A percentile compares a stretch with the other conserved stretches of the same genome.
Evolutionary conservation across 2,888 invertebrate species (phyloP).

Genomic region (Lysandra coridon): DNA sequence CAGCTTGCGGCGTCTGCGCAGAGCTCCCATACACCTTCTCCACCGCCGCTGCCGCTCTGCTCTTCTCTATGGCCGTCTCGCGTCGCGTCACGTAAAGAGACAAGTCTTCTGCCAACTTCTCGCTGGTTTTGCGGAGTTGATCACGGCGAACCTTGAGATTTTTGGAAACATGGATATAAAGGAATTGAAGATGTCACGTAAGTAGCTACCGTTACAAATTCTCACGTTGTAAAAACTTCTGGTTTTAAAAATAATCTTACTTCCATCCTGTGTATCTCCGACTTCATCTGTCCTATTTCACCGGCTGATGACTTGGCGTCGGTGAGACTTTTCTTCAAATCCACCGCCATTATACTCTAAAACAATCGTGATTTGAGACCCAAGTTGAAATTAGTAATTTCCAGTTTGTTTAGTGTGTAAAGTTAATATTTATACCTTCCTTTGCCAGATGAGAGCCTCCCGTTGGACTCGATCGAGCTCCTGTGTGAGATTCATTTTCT

Average conservation of each 20-base stretch:
- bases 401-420: too few relatives aligned
- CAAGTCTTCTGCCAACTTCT: conserved; percentile 69
- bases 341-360: conserved; percentile 83
- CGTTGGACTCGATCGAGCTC: conserved; percentile 82
- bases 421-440: conserved; percentile 76
- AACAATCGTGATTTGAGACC: not conserved
- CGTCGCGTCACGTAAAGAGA: conserved; percentile 69
- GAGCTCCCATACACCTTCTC: conserved; percentile 59
- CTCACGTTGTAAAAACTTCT: not conserved
- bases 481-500: conserved; percentile 83
- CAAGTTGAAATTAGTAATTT: not conserved
- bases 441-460: conserved; percentile 90
- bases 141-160: conserved; percentile 65
- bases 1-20: conserved; percentile 57
- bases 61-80: conserved; percentile 66
- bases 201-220: not conserved
- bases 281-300: conserved; percentile 87
- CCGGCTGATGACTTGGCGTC: conserved; percentile 83
- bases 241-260: conserved; percentile 59
- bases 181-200: too few relatives aligned
- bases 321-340: conserved; percentile 84
- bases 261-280: conserved; percentile 92
- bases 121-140: conserved; percentile 67
- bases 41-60: conserved; percentile 63
- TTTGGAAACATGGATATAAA: not conserved